Conservation (phyloP, 2,888 invertebrate genomes). For the Callosobruchus maculatus region DNA sequence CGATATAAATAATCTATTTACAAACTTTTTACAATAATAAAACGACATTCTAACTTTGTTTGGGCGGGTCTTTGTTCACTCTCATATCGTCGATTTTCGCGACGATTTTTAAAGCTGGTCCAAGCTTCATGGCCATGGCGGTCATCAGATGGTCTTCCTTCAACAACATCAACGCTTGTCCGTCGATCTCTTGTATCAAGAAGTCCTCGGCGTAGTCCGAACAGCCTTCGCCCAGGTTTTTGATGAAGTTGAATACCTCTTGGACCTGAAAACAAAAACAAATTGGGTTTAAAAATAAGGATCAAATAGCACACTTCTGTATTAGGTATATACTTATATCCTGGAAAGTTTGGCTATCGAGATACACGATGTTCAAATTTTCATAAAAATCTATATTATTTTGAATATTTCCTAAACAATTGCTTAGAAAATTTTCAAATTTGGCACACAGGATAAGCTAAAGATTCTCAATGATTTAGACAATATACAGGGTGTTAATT, state of each 20-base stretch:
- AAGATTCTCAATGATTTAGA: too few relatives aligned
- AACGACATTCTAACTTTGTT: slow-evolving; percentile 32
- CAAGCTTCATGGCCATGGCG: slow-evolving; percentile 92
- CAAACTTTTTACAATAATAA: slow-evolving; percentile 8
- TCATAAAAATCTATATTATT: too few relatives aligned
- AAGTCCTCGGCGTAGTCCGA: slow-evolving; percentile 93
- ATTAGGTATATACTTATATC: too few relatives aligned
- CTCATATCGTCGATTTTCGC: slow-evolving; percentile 84
- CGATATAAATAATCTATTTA: slow-evolving; percentile 18
- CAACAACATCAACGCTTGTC: slow-evolving; percentile 86
- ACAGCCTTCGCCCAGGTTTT: slow-evolving; percentile 78
- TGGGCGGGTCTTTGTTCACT: slow-evolving; percentile 55
- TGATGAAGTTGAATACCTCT: slow-evolving; percentile 87
- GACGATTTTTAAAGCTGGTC: slow-evolving; percentile 93
- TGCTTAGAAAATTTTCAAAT: too few relatives aligned
- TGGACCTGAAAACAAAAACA: slow-evolving; percentile 57
- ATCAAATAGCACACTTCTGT: too few relatives aligned
- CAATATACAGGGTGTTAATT: too few relatives aligned
- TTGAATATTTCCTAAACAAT: too few relatives aligned
- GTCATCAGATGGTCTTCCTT: slow-evolving; percentile 93
- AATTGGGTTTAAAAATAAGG: too few relatives aligned
- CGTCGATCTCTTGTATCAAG: slow-evolving; percentile 92
- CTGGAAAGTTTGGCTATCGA: too few relatives aligned
- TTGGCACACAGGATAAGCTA: too few relatives aligned
- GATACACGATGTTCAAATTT: too few relatives aligned